Percentiles rank a stretch among this genome's conserved stretches.
These are phyloP conservation scores for Sebastes baramenuke DNA, from an alignment of 2,797 vertebrate species.

Conservation along the genomic window DNA sequence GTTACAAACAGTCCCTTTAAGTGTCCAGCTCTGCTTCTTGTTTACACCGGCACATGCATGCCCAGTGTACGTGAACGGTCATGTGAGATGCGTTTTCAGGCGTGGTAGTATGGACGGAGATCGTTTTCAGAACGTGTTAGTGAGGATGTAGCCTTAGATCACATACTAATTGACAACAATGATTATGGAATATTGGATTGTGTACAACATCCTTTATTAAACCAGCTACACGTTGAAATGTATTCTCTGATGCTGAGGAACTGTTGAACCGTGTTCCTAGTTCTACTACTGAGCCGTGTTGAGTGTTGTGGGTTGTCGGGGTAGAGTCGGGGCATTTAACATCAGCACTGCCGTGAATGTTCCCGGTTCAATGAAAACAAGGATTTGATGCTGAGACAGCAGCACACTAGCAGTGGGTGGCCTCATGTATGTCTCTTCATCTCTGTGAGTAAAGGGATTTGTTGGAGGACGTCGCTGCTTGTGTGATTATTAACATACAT, in stretches of 20 bases:
- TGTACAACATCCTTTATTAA: neutral
- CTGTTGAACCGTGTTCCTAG: neutral
- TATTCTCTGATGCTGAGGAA: neutral
- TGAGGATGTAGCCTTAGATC: no score
- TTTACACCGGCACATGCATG: no score
- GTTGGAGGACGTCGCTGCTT: neutral
- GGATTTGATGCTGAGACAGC: slow-evolving; percentile 24
- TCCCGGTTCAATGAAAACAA: slow-evolving; percentile 20
- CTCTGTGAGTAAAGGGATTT: slow-evolving; percentile 22
- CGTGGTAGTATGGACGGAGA: no score
- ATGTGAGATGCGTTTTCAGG: no score
- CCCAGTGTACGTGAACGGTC: no score
- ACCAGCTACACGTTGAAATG: neutral
- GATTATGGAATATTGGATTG: neutral
- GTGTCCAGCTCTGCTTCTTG: no score
- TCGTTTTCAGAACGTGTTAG: no score
- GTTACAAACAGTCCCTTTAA: no score
- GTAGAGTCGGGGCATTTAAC: neutral
- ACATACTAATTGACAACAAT: neutral
- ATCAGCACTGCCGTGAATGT: neutral
- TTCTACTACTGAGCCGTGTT: neutral
- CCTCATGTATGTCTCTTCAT: slow-evolving; percentile 24
- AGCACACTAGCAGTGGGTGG: slow-evolving; percentile 8
- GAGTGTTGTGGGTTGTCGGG: neutral
- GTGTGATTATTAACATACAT: slow-evolving; percentile 30